Evolutionary conservation across 2,113 vertebrate species (phyloP).

Genomic region (Phyllostomus hastatus): DNA sequence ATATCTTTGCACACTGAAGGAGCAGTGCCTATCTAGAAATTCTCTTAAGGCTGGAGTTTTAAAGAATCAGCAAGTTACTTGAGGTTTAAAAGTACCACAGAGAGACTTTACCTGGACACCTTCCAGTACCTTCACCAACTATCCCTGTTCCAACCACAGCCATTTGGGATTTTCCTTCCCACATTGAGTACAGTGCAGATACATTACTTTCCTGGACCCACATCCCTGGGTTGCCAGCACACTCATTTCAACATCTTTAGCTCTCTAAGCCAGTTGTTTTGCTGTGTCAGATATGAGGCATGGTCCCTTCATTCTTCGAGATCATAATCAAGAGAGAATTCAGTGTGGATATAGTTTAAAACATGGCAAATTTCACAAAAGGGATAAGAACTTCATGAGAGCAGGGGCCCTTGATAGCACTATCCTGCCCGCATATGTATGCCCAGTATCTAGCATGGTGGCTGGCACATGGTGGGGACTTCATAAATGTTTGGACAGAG

Average conservation of each 20-base stretch:
- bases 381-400: not conserved
- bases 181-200: not conserved
- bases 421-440: accelerated
- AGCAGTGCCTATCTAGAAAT: not conserved
- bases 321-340: not conserved
- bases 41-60: not conserved
- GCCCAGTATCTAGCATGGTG: not conserved
- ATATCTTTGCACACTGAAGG: not conserved
- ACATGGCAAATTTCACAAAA: not conserved
- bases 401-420: too few relatives aligned
- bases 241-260: not conserved
- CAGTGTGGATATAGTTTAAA: not conserved
- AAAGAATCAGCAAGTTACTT: not conserved
- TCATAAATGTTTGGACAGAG: not conserved
- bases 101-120: not conserved
- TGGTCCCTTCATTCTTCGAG: not conserved
- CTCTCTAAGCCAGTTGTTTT: not conserved
- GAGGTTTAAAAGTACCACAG: not conserved
- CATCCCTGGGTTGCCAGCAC: not conserved
- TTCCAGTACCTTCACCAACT: not conserved
- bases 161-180: not conserved
- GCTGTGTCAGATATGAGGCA: not conserved
- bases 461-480: not conserved
- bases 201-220: not conserved
- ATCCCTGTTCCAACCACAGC: not conserved